These are phyloP conservation scores for Neoniphon sammara DNA, from an alignment of 2,797 vertebrate genomes.

Conservation along the genomic window DNA sequence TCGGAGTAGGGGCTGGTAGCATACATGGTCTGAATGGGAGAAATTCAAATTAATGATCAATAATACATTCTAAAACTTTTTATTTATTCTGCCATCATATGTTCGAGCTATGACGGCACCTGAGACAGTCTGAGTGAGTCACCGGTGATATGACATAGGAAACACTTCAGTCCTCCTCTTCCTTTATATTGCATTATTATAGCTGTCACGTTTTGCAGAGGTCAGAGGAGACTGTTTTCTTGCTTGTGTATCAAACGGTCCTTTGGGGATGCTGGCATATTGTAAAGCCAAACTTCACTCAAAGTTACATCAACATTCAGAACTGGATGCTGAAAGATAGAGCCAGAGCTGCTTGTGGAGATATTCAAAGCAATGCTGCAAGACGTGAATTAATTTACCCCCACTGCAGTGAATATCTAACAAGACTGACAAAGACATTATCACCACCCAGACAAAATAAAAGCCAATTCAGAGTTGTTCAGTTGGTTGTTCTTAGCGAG, in stretches of 20 bases:
- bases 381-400: constrained; percentile 20
- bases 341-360: neutral
- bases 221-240: constrained; percentile 1
- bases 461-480: constrained; percentile 58
- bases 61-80: neutral
- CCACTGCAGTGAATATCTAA: constrained; percentile 25
- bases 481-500: constrained; percentile 13
- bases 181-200: neutral
- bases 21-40: constrained; percentile 91
- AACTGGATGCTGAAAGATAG: neutral
- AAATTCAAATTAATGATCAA: constrained; percentile 35
- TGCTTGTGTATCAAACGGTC: neutral
- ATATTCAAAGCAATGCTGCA: constrained; percentile 30
- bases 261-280: neutral
- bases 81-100: neutral
- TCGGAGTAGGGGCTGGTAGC: constrained; percentile 98
- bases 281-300: neutral
- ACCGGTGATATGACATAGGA: no score
- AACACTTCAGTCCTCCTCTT: neutral
- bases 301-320: constrained; percentile 8
- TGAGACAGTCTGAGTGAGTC: no score
- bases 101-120: neutral
- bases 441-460: constrained; percentile 56
- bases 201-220: neutral
- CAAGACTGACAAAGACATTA: constrained; percentile 31